Percentiles rank a stretch among this genome's conserved stretches.
phyloP scores from a whole-genome alignment of 1,140 invertebrate species.

The Procambarus virginalis region DNA sequence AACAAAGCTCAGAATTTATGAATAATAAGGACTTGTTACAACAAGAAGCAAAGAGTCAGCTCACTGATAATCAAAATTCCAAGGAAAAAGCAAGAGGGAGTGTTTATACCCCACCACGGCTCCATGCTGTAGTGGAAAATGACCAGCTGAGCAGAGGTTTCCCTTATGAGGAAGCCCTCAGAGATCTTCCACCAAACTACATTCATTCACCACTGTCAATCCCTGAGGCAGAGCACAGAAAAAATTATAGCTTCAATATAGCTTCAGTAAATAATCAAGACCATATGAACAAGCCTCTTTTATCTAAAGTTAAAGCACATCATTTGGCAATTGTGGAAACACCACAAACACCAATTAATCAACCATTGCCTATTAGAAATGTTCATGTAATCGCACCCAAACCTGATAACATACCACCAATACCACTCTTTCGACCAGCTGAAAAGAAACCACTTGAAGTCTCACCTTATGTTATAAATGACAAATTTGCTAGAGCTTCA shows the following conservation, averaged over 20 bases:
- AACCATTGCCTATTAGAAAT: conserved; percentile 28
- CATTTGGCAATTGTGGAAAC: conserved; percentile 30
- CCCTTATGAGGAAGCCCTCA: conserved; percentile 25
- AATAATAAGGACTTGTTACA: neutral
- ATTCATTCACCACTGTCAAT: neutral
- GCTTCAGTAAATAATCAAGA: neutral
- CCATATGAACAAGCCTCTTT: neutral
- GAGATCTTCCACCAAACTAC: conserved; percentile 13
- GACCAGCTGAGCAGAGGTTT: conserved; percentile 45
- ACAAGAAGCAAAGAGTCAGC: neutral
- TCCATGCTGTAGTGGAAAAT: conserved; percentile 46
- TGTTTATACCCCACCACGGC: conserved; percentile 41
- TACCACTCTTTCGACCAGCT: conserved; percentile 33
- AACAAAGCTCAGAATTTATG: neutral
- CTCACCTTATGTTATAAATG: conserved; percentile 18
- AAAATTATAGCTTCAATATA: neutral
- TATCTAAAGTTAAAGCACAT: neutral
- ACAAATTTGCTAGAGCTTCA: neutral
- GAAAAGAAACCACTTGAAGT: conserved; percentile 3
- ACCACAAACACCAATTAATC: neutral
- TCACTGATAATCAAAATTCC: neutral
- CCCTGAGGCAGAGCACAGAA: neutral
- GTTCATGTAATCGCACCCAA: conserved; percentile 32
- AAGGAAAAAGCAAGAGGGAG: neutral
- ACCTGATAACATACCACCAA: conserved; percentile 23